Evolutionary conservation across 2,113 vertebrate genomes (phyloP).

Genomic region (Camarhynchus parvulus): DNA sequence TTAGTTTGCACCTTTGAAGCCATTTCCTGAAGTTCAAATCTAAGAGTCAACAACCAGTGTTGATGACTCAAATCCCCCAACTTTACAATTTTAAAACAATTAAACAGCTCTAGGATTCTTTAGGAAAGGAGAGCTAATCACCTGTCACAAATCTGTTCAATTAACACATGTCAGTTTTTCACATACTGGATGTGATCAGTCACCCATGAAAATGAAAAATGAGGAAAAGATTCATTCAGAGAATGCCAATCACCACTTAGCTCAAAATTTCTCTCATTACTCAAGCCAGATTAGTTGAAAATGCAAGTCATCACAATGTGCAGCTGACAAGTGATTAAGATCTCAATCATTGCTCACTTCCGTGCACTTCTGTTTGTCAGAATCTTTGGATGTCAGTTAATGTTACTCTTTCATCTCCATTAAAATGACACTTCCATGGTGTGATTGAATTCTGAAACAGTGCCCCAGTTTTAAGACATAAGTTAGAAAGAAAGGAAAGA

Average conservation of each 20-base stretch:
- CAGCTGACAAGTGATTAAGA: conserved; percentile 61
- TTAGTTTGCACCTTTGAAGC: background rate
- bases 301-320: conserved; percentile 59
- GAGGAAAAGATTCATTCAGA: conserved; percentile 66
- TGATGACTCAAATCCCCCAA: background rate
- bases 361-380: conserved; percentile 54
- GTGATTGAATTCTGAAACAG: conserved; percentile 23
- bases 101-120: background rate
- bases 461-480: background rate
- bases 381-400: conserved; percentile 56
- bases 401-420: conserved; percentile 45
- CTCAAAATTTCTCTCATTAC: conserved; percentile 59
- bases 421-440: conserved; percentile 52
- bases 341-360: conserved; percentile 57
- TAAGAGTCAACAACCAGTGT: rapidly evolving
- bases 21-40: background rate
- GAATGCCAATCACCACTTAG: conserved; percentile 55
- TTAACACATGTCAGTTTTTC: conserved; percentile 58
- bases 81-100: background rate
- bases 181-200: conserved; percentile 42
- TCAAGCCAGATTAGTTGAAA: conserved; percentile 65
- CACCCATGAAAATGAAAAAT: conserved; percentile 55
- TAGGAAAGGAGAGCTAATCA: conserved; percentile 45
- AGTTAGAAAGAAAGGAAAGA: conserved; percentile 19
- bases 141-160: conserved; percentile 57